A percentile compares a stretch with the other conserved stretches of the same genome.
Evolutionary conservation across 2,888 invertebrate species (phyloP).

Genomic region (Parnassius apollo): DNA sequence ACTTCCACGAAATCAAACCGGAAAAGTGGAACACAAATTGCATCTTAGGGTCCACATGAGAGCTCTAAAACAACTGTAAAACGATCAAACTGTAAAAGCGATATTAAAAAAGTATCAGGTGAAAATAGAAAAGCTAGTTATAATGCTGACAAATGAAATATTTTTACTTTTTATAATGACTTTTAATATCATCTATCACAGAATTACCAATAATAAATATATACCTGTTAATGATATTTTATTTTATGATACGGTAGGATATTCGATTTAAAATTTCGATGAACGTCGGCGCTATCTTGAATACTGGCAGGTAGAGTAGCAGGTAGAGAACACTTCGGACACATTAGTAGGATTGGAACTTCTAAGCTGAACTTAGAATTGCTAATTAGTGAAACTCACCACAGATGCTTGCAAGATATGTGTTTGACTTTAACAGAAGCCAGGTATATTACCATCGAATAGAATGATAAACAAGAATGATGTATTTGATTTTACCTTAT

Average conservation of each 20-base stretch:
- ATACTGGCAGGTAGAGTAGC: slow-evolving; percentile 25
- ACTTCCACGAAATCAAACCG: neutral
- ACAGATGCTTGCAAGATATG: too few relatives aligned
- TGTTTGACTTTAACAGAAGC: too few relatives aligned
- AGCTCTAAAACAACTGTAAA: neutral
- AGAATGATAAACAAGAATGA: too few relatives aligned
- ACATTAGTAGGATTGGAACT: slow-evolving; percentile 76
- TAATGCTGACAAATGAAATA: neutral
- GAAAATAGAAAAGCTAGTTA: too few relatives aligned
- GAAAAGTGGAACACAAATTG: neutral
- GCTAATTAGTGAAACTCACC: slow-evolving; percentile 65
- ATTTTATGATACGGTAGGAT: too few relatives aligned
- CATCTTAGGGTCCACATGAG: neutral
- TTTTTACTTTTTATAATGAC: neutral
- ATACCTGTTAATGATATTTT: too few relatives aligned
- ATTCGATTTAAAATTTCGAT: slow-evolving; percentile 19
- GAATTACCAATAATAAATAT: too few relatives aligned
- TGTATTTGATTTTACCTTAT: too few relatives aligned
- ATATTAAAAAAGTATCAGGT: neutral
- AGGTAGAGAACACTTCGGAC: slow-evolving; percentile 45
- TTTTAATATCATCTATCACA: too few relatives aligned
- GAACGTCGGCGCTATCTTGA: slow-evolving; percentile 27
- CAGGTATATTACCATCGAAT: too few relatives aligned
- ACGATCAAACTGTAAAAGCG: neutral
- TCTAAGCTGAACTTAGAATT: slow-evolving; percentile 73